Base-by-base conservation (phyloP, 2,888 invertebrate genomes). In the Dicyrtoma fusca region DNA sequence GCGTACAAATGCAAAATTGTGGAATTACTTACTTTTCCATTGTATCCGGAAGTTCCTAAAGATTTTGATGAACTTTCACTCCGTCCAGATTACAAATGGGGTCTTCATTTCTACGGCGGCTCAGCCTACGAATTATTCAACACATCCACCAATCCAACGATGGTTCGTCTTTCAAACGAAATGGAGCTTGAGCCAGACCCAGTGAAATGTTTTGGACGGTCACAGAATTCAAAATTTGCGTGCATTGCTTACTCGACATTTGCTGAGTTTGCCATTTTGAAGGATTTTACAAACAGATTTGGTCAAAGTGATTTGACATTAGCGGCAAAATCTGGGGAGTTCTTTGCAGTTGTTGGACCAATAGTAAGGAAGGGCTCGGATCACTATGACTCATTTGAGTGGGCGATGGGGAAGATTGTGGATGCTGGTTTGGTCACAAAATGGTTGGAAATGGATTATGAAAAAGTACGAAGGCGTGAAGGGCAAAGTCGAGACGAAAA, bases 391-490 rank as follows among this genome's bases (percentile, higher is more conserved):
- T n/a, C 49, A 6, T 64, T 64, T 17, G 25, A 49, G 14, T 64
- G 64, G 64, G 51, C 26, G 14, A 25, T 64, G 11, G 49, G 26
- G 25, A 21, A 51, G n/a, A 49, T 45, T 6, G 47, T 64, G 11
- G 64, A 49, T 11, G 5, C 51, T 5, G 64, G 64, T n/a, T 25
- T 64, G 23, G 17, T 25, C 1, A 25, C 21, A 25, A 14, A 26
- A 17, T 64, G 64, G 64, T 23, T 49, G 1, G 10, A 26, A 13
- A 51, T 51, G 64, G 64, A 64, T 25, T 64, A 64, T 49, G 64
- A 47, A 25, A 25, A 26, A 25, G 25, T 64, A 23, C 8, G 49
- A 1, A 21, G 23, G 14, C 1, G 10, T 2, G 42, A 61, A 11
- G 14, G 26, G 14, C 3, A 17, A 3, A 34, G 34, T 25, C 25